These are phyloP conservation scores for Motacilla alba DNA, from an alignment of 2,113 vertebrate species.

Conservation along the genomic window DNA sequence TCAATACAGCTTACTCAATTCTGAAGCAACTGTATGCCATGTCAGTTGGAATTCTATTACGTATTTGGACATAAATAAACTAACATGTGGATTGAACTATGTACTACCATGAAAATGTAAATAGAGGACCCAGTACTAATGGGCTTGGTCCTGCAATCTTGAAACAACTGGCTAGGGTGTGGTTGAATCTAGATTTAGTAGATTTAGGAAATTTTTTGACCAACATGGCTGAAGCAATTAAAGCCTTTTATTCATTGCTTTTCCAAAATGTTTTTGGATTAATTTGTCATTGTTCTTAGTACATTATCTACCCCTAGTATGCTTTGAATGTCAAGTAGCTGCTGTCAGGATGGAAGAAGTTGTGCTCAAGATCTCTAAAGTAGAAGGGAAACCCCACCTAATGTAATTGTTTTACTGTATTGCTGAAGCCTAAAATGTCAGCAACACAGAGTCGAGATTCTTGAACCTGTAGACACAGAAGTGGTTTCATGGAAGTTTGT, in stretches of 20 bases:
- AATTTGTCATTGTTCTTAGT: background rate
- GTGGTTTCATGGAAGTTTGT: background rate
- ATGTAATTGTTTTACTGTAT: slow-evolving; percentile 12
- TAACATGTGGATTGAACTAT: background rate
- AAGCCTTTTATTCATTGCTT: background rate
- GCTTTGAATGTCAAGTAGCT: slow-evolving; percentile 4
- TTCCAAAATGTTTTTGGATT: background rate
- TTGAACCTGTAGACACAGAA: background rate
- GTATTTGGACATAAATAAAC: background rate
- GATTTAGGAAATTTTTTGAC: background rate
- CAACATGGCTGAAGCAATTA: background rate
- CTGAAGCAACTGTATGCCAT: background rate
- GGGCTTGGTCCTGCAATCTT: background rate
- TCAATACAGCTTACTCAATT: background rate
- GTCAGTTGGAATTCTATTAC: background rate
- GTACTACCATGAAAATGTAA: background rate
- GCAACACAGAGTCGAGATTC: background rate
- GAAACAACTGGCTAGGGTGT: background rate
- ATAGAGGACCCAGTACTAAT: background rate
- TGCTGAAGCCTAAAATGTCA: slow-evolving; percentile 1
- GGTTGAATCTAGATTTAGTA: background rate
- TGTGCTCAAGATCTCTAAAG: background rate
- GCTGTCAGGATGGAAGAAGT: slow-evolving; percentile 28
- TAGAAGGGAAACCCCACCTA: slow-evolving; percentile 29
- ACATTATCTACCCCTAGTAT: background rate